phyloP scores from a whole-genome alignment of 2,797 vertebrate genomes.

The Tolypeutes matacus region DNA sequence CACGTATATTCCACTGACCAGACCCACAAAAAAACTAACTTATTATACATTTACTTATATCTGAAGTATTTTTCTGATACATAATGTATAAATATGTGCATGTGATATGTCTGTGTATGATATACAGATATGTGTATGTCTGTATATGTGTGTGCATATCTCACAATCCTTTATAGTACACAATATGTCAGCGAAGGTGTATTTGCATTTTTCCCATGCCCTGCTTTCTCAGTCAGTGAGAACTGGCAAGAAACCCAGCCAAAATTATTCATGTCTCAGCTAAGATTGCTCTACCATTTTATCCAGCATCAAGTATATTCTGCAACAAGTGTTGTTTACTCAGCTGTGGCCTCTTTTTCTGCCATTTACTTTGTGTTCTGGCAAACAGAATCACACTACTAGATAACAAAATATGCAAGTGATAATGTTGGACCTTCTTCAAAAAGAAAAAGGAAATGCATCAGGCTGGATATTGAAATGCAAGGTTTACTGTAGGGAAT shows the following conservation, averaged over 20 bases:
- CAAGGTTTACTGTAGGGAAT: not conserved
- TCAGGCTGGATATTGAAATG: not conserved
- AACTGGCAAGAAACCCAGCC: not conserved
- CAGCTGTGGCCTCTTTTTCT: conserved; percentile 59
- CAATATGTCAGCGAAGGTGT: not conserved
- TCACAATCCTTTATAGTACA: not conserved
- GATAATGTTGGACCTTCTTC: not conserved
- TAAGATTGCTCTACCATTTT: not conserved
- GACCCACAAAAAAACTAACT: not conserved
- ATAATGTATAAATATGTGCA: not conserved
- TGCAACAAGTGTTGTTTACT: conserved; percentile 43
- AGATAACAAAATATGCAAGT: conserved; percentile 35
- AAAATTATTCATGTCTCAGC: not conserved
- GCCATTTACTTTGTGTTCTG: conserved; percentile 56
- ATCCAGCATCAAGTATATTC: not conserved
- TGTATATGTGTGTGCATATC: not conserved
- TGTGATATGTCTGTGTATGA: not conserved
- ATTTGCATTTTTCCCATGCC: conserved; percentile 23
- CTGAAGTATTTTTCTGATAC: not conserved
- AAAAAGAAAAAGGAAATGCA: conserved; percentile 39
- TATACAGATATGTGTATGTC: not conserved
- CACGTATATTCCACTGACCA: not conserved
- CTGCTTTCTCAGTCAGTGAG: not conserved
- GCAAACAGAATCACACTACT: conserved; percentile 15
- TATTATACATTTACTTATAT: not conserved